These are phyloP conservation scores for Caenorhabditis angaria DNA, from an alignment of 2,888 invertebrate species.

Conservation along the genomic window DNA sequence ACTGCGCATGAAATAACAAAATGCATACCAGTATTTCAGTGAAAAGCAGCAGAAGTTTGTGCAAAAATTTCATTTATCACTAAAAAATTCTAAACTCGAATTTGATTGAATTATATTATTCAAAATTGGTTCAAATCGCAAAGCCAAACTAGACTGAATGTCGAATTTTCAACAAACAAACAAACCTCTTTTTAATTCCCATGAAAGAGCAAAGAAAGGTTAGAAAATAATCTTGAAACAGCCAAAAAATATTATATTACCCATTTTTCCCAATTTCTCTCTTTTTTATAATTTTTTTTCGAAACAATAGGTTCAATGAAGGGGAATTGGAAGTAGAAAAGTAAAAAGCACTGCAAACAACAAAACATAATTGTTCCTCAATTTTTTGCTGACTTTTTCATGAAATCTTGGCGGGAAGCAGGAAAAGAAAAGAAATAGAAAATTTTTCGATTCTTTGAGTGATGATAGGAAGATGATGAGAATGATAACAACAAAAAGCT, in stretches of 20 bases:
- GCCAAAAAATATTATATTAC: slow-evolving; percentile 4
- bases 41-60: too few species aligned
- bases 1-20: too few species aligned
- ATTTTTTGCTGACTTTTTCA: slow-evolving; percentile 1
- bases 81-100: too few species aligned
- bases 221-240: not conserved
- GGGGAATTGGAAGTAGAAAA: not conserved
- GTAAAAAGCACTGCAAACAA: not conserved
- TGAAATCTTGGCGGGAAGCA: not conserved
- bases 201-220: not conserved
- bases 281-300: too few species aligned
- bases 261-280: not conserved
- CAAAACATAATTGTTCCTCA: slow-evolving; percentile 4
- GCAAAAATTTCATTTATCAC: too few species aligned
- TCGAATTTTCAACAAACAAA: not conserved
- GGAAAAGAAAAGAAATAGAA: not conserved
- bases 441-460: not conserved
- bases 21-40: too few species aligned
- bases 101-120: too few species aligned
- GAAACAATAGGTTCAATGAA: not conserved
- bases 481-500: not conserved
- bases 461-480: slow-evolving; percentile 2
- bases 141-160: too few species aligned
- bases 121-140: too few species aligned
- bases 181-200: not conserved